Evolutionary conservation across 2,113 vertebrate species (phyloP), one percentile per base, ranked within the genome.

Genomic region (Crotalus viridis): DNA sequence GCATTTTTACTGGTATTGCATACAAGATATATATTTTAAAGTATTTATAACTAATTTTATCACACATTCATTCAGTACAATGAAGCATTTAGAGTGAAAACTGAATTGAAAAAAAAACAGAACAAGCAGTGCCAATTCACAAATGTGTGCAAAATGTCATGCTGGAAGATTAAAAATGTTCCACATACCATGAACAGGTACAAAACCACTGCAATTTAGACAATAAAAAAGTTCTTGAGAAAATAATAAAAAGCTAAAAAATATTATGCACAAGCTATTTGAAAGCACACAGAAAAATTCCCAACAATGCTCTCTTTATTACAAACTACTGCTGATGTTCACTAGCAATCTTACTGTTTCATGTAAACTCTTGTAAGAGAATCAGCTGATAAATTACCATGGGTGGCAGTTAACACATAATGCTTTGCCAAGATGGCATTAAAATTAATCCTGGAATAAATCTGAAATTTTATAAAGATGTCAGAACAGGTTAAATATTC

Each of bases 141-240:
- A 95, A 94, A 87, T 96, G 95, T 91, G 91, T 93, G 94, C 95
- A 90, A 95, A 94, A 94, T 88, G 91, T 92, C 93, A 97, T 95
- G 96, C 94, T 88, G 89, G 93, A 95, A 95, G 94, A 93, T 87
- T 93, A 51, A 95, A 97, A 96, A 92, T 94, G 93, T 95, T 96
- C 96, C 96, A 96, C 88, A 95, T 96, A 96, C 96, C 95, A 96
- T 94, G 69, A 96, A 94, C 93, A 96, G 92, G 96, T 89, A 90
- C 90, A 97, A 94, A 96, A 94, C 94, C 39, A 96, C 93, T 93
- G 94, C 93, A 97, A 96, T 95, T 95, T 95, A 92, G 95, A 94
- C 95, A 97, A 96, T 89, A 95, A 96, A 93, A 97, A 96, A 93
- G 95, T 89, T 56, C 93, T 97, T 97, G 93, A 96, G 94, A 96